These are phyloP conservation scores for Scaptomyza polygonia DNA, from an alignment of 2,888 invertebrate genomes.

Conservation along the genomic window DNA sequence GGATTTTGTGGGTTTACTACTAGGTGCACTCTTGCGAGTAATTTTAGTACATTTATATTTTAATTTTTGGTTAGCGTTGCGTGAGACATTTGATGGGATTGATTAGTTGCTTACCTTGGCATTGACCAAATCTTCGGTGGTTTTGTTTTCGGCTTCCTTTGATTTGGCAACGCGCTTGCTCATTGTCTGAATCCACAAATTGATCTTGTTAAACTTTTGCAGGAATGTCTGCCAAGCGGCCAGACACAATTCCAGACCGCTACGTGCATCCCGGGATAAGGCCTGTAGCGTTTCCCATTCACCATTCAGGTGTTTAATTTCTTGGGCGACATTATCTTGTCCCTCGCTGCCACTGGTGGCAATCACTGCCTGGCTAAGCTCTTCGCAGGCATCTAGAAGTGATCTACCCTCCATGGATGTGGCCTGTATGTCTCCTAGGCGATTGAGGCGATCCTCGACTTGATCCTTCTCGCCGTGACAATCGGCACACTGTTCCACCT, in stretches of 20 bases:
- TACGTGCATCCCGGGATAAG: constrained; percentile 91
- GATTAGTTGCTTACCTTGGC: constrained; percentile 87
- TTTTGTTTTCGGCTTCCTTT: constrained; percentile 89
- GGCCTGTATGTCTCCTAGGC: constrained; percentile 88
- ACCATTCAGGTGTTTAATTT: constrained; percentile 90
- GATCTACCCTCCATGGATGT: constrained; percentile 90
- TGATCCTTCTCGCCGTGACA: constrained; percentile 94
- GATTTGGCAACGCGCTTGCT: constrained; percentile 88
- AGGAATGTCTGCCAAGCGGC: constrained; percentile 93
- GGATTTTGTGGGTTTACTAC: constrained; percentile 16
- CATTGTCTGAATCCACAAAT: constrained; percentile 90
- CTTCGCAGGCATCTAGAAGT: constrained; percentile 89
- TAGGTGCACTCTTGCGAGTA: constrained; percentile 38
- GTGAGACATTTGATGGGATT: constrained; percentile 49
- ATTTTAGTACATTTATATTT: constrained; percentile 50
- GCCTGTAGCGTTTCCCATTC: constrained; percentile 93
- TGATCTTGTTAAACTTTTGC: constrained; percentile 89
- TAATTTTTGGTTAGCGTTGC: constrained; percentile 64
- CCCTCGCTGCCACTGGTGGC: constrained; percentile 92
- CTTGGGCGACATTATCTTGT: constrained; percentile 91
- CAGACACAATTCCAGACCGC: constrained; percentile 90
- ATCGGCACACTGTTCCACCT: constrained; percentile 93
- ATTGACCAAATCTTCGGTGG: constrained; percentile 90
- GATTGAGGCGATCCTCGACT: constrained; percentile 90
- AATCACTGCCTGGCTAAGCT: constrained; percentile 90